phyloP scores from a whole-genome alignment of 2,888 invertebrate species.

The Nephrocerus scutellatus region DNA sequence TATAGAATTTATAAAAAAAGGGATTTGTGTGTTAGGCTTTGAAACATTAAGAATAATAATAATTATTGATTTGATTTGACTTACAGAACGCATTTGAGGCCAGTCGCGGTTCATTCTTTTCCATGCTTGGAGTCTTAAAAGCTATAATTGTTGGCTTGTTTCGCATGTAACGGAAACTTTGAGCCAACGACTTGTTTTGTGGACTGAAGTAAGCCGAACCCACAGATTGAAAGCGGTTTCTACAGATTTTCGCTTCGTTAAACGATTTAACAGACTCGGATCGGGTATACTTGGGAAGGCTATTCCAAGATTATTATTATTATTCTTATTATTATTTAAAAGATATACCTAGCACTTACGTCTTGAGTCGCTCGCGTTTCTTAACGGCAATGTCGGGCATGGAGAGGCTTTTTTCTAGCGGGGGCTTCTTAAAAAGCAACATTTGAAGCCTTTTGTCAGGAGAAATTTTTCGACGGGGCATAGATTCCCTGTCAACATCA shows the following conservation, averaged over 20 bases:
- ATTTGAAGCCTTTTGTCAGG: conserved; percentile 51
- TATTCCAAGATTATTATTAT: too few species aligned
- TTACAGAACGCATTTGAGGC: conserved; percentile 55
- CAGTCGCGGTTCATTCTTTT: conserved; percentile 57
- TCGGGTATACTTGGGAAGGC: conserved; percentile 63
- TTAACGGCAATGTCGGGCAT: conserved; percentile 80
- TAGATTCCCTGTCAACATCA: conserved; percentile 29
- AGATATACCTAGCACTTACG: too few species aligned
- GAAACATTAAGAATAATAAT: background rate
- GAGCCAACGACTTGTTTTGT: conserved; percentile 71
- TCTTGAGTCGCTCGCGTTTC: conserved; percentile 61
- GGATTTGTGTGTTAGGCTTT: conserved; percentile 5
- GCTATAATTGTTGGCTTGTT: conserved; percentile 83
- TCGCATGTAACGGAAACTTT: conserved; percentile 85
- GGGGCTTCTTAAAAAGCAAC: conserved; percentile 54
- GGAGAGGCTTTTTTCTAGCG: conserved; percentile 72
- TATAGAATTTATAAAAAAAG: too few species aligned
- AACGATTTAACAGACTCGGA: conserved; percentile 76
- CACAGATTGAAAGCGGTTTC: conserved; percentile 58
- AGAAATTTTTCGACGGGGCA: conserved; percentile 39
- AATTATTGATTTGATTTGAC: conserved; percentile 10
- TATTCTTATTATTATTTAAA: too few species aligned
- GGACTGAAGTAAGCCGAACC: conserved; percentile 66
- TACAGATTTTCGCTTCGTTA: conserved; percentile 59
- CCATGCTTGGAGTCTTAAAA: conserved; percentile 74